phyloP scores from a whole-genome alignment of 2,113 vertebrate genomes.

The Platysternon megacephalum region DNA sequence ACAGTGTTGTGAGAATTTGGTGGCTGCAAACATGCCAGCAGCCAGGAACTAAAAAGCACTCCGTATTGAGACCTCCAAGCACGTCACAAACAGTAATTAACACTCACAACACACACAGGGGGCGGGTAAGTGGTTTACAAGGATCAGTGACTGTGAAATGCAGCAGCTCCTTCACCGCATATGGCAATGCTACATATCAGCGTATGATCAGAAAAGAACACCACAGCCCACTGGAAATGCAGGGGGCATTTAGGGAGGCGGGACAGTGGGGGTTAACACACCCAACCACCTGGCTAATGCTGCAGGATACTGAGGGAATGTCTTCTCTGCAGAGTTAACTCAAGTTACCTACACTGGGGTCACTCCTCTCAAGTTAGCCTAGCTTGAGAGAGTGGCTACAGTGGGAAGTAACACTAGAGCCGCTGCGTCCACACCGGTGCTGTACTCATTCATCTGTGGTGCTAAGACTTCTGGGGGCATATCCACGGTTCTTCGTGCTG shows the following conservation, averaged over 20 bases:
- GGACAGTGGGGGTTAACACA: too few species aligned
- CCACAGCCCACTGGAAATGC: too few species aligned
- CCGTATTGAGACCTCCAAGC: not conserved
- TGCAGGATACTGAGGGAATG: not conserved
- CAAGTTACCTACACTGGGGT: not conserved
- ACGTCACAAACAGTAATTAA: not conserved
- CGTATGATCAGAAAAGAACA: too few species aligned
- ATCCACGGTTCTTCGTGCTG: not conserved
- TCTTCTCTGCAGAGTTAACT: not conserved
- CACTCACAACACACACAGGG: not conserved
- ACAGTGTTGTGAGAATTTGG: not conserved
- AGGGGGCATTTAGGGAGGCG: too few species aligned
- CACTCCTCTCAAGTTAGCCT: too few species aligned
- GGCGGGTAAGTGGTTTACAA: not conserved
- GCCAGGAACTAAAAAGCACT: not conserved
- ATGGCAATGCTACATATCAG: not conserved
- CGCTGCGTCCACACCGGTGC: not conserved
- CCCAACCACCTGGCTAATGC: not conserved
- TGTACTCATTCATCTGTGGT: not conserved
- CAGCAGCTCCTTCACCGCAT: not conserved
- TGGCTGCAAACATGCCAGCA: not conserved
- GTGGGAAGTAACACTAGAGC: not conserved
- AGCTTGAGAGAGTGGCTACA: not conserved
- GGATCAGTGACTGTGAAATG: too few species aligned
- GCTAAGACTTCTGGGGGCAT: not conserved